Percentiles rank a stretch among this genome's conserved stretches.
Evolutionary conservation across 2,888 invertebrate genomes (phyloP).

Genomic region (Blera fallax): DNA sequence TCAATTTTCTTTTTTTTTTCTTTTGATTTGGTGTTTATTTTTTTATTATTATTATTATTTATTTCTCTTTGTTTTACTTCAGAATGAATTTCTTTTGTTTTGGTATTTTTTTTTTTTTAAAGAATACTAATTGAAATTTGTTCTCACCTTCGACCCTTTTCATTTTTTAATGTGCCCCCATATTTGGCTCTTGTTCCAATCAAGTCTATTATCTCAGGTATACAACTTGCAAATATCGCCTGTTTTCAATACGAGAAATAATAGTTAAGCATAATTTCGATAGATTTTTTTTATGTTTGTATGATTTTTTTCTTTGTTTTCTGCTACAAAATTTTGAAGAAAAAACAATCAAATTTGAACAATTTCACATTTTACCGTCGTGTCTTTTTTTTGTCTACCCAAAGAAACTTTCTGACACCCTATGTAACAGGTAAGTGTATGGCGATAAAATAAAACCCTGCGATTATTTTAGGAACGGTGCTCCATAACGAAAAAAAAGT

Average conservation of each 20-base stretch:
- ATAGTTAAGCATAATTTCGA: constrained; percentile 78
- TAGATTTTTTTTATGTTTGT: constrained; percentile 73
- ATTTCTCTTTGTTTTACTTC: constrained; percentile 75
- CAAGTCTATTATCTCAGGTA: constrained; percentile 99
- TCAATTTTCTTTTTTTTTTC: constrained; percentile 75
- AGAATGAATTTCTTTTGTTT: constrained; percentile 74
- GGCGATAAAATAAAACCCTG: constrained; percentile 7
- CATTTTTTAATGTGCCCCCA: constrained; percentile 99
- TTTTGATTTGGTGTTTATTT: constrained; percentile 76
- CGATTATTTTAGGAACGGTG: constrained; percentile 7
- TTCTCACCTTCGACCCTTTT: constrained; percentile 99
- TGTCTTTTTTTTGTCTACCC: constrained; percentile 40
- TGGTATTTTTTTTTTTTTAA: constrained; percentile 75
- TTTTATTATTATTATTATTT: constrained; percentile 64
- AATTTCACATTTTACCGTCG: constrained; percentile 50
- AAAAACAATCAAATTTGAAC: constrained; percentile 57
- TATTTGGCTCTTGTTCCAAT: constrained; percentile 99
- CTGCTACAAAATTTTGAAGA: constrained; percentile 61
- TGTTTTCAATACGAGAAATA: constrained; percentile 83
- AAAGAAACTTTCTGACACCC: constrained; percentile 42
- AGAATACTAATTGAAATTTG: constrained; percentile 75
- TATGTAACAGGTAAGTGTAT: constrained; percentile 17
- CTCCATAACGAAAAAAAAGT: constrained; percentile 21
- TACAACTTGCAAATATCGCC: constrained; percentile 99
- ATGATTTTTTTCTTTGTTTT: constrained; percentile 54